phyloP scores from a whole-genome alignment of 1,140 invertebrate species.

The Leptinotarsa texana region DNA sequence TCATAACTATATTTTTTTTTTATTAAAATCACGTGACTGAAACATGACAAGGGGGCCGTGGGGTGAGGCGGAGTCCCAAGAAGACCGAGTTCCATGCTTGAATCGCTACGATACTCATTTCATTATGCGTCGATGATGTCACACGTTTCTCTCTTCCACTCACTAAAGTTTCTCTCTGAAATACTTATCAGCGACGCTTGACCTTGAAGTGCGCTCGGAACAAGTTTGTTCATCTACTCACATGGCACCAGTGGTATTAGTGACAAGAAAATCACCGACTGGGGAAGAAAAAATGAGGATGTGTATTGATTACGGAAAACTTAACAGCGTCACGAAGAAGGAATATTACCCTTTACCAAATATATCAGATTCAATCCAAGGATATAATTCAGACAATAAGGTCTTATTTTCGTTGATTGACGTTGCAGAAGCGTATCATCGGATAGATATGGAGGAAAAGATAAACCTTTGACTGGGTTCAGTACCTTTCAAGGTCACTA shows the following conservation, averaged over 20 bases:
- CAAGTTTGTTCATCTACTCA: too few species aligned
- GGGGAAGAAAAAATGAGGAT: constrained; percentile 21
- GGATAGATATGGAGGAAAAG: constrained; percentile 18
- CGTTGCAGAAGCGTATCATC: constrained; percentile 23
- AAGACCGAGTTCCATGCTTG: too few species aligned
- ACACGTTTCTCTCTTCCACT: too few species aligned
- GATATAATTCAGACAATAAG: constrained; percentile 8
- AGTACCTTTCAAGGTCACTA: constrained; percentile 20
- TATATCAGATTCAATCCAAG: not conserved
- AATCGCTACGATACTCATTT: too few species aligned
- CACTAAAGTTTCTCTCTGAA: too few species aligned
- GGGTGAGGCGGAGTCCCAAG: too few species aligned
- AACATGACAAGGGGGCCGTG: too few species aligned
- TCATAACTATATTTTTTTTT: too few species aligned
- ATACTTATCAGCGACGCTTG: too few species aligned
- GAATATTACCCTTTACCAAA: constrained; percentile 24
- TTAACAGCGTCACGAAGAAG: constrained; percentile 21
- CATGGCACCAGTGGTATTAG: constrained; percentile 22
- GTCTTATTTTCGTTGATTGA: constrained; percentile 17
- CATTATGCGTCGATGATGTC: too few species aligned
- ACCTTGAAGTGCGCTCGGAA: too few species aligned
- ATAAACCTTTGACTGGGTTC: constrained; percentile 22
- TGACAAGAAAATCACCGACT: constrained; percentile 17
- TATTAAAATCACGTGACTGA: too few species aligned
- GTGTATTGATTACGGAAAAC: constrained; percentile 26